These are phyloP conservation scores for Busseola fusca DNA, from an alignment of 2,888 invertebrate species.

Conservation along the genomic window DNA sequence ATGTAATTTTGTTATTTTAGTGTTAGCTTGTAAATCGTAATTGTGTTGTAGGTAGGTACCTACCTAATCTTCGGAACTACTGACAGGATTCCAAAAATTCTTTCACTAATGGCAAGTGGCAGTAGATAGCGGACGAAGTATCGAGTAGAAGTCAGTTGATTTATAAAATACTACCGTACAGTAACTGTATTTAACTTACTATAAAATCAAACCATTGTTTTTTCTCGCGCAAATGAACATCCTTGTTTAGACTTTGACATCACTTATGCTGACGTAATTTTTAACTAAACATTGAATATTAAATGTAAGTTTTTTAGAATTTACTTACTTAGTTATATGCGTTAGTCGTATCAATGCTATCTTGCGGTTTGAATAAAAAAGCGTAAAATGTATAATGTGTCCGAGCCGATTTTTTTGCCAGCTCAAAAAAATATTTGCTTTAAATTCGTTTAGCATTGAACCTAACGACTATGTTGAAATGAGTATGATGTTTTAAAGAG, in stretches of 20 bases:
- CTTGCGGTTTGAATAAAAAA: slow-evolving; percentile 22
- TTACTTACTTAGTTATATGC: not conserved
- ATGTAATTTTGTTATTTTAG: too few relatives aligned
- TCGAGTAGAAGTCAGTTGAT: too few relatives aligned
- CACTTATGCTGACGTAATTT: slow-evolving; percentile 45
- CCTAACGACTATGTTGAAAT: not conserved
- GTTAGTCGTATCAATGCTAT: slow-evolving; percentile 15
- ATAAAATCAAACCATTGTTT: slow-evolving; percentile 23
- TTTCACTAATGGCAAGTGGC: too few relatives aligned
- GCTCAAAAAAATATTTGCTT: not conserved
- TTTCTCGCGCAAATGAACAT: slow-evolving; percentile 32
- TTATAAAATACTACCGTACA: not conserved
- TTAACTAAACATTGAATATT: slow-evolving; percentile 16
- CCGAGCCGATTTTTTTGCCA: slow-evolving; percentile 1
- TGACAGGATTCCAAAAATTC: too few relatives aligned
- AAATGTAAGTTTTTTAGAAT: slow-evolving; percentile 20
- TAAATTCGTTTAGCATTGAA: not conserved
- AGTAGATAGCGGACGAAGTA: not conserved
- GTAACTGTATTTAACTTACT: not conserved
- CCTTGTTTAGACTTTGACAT: slow-evolving; percentile 34
- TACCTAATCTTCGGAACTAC: too few relatives aligned
- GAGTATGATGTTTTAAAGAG: not conserved
- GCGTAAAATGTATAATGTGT: not conserved
- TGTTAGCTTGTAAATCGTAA: too few relatives aligned
- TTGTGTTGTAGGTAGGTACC: too few relatives aligned